Evolutionary conservation across 64 coral and sea anemone species (phyloP).

Genomic region (Acropora tenuis): DNA sequence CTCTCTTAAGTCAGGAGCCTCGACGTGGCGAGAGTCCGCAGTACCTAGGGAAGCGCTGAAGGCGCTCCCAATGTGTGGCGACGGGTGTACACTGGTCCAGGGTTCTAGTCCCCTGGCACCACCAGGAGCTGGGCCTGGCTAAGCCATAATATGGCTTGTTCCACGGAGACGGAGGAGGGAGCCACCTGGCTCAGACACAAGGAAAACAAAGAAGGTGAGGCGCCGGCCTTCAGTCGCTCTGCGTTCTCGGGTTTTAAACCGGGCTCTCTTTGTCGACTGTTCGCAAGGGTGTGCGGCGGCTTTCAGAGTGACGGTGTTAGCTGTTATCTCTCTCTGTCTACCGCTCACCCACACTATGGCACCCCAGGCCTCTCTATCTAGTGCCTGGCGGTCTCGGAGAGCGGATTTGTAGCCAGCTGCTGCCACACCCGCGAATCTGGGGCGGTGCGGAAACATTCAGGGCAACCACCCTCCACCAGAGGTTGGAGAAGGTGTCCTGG

Average conservation of each 20-base stretch:
- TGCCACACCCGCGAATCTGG: not conserved
- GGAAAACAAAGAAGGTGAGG: too few species aligned
- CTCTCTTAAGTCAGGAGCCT: not conserved
- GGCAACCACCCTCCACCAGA: not conserved
- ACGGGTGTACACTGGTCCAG: not conserved
- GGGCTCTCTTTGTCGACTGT: not conserved
- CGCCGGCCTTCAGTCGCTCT: too few species aligned
- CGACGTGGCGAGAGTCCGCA: not conserved
- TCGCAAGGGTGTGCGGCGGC: not conserved
- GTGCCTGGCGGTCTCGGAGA: not conserved
- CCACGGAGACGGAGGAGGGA: too few species aligned
- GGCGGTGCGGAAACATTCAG: not conserved
- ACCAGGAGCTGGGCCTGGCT: not conserved
- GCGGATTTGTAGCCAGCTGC: not conserved
- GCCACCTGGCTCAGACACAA: too few species aligned
- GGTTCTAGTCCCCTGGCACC: not conserved
- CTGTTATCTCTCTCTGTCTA: not conserved
- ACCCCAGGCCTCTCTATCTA: not conserved
- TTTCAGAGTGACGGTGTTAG: not conserved
- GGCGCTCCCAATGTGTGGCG: not conserved
- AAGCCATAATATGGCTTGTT: not conserved
- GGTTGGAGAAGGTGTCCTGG: not conserved
- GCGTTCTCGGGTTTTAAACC: not conserved
- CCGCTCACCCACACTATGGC: not conserved
- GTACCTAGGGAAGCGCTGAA: not conserved